A percentile compares a stretch with the other conserved stretches of the same genome.
Conservation (phyloP, 2,888 invertebrate species). For the Stramonita haemastoma region DNA sequence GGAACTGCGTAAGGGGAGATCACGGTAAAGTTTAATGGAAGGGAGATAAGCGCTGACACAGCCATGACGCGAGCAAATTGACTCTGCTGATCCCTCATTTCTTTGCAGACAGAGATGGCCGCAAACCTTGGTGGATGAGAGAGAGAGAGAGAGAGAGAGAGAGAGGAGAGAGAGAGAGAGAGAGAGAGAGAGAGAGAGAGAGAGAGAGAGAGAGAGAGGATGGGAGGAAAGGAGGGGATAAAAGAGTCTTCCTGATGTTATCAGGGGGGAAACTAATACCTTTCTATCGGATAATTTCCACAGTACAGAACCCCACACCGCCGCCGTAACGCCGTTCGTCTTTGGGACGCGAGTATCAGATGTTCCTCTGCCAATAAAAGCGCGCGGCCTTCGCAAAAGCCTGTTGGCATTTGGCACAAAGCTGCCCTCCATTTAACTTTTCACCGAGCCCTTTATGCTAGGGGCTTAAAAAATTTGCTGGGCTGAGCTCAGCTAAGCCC, state of each 20-base stretch:
- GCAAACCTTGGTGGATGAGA: background rate
- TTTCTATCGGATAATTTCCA: constrained; percentile 30
- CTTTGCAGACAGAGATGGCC: constrained; percentile 14
- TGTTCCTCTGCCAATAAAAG: constrained; percentile 9
- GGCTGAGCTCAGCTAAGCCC: constrained; percentile 3
- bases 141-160: constrained; percentile 16
- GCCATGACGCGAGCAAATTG: constrained; percentile 40
- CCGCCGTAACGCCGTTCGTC: background rate
- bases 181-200: constrained; percentile 26
- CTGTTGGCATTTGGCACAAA: constrained; percentile 24
- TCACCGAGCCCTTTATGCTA: background rate
- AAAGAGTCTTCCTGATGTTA: background rate
- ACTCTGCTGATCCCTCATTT: constrained; percentile 18
- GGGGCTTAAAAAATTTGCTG: constrained; percentile 20
- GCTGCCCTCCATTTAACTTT: constrained; percentile 8
- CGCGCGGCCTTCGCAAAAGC: constrained; percentile 6
- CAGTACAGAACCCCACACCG: constrained; percentile 2
- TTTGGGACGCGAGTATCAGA: background rate
- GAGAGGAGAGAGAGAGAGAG: constrained; percentile 33
- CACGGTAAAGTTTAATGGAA: constrained; percentile 29
- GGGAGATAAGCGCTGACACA: constrained; percentile 37
- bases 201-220: background rate
- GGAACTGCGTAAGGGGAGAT: constrained; percentile 32
- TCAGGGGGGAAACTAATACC: background rate
- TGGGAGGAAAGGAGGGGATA: background rate